Evolutionary conservation across 2,113 vertebrate genomes (phyloP).

Genomic region (Caranx melampygus): DNA sequence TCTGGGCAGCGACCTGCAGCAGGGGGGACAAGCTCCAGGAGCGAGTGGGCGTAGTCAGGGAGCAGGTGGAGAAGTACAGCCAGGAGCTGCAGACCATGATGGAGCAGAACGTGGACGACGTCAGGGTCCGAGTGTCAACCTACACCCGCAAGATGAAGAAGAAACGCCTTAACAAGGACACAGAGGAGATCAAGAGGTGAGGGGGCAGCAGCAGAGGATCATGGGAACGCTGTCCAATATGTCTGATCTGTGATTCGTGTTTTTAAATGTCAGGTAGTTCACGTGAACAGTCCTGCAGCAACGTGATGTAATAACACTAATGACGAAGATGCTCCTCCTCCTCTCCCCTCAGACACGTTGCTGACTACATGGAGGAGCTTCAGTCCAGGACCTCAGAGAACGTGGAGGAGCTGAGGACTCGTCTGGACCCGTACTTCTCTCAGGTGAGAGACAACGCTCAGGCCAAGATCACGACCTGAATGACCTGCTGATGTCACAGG

Average conservation of each 20-base stretch:
- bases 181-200: constrained; percentile 80
- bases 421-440: constrained; percentile 72
- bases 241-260: background rate
- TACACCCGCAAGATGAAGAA: constrained; percentile 84
- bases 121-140: constrained; percentile 59
- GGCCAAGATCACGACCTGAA: constrained; percentile 75
- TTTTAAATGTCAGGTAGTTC: background rate
- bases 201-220: background rate
- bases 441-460: constrained; percentile 75
- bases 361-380: constrained; percentile 68
- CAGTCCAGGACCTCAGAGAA: constrained; percentile 58
- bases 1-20: constrained; percentile 72
- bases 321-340: background rate
- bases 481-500: constrained; percentile 75
- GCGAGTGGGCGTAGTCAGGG: constrained; percentile 73
- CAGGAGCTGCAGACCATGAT: constrained; percentile 79
- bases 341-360: constrained; percentile 61
- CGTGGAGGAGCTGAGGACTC: constrained; percentile 57
- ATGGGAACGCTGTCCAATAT: constrained; percentile 33
- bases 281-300: no score
- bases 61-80: constrained; percentile 72
- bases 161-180: constrained; percentile 85
- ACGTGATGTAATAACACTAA: no score
- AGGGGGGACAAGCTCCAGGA: constrained; percentile 50
- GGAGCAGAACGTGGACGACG: constrained; percentile 79